Base-by-base conservation (phyloP, 2,113 vertebrate species). In the cattle (Bos taurus) region DNA sequence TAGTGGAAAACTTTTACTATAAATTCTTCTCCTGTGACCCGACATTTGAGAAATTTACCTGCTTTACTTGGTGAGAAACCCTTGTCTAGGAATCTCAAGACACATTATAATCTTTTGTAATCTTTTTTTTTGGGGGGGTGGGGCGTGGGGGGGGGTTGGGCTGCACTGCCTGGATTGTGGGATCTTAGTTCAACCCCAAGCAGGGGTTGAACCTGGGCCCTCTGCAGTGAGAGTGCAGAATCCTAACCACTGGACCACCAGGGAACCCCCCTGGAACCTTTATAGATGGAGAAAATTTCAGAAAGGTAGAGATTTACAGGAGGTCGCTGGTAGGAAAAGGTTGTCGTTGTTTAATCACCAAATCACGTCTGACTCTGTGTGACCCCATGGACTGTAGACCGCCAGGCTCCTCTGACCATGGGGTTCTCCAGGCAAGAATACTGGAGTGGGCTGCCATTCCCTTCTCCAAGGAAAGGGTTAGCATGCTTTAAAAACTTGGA, bases 111-210 rank as follows among this genome's bases (percentile, higher is more conserved):
- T 30, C 7, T 48, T 80, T 28, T 78, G 64, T 71, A 40, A 71
- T 40, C 67, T 43, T 46, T 78, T 30, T 48, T 5, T 10, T 46
- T 7, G 6, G 8, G 26, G 8, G 26, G n/a, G 17, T 9, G 33
- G 17, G n/a, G 67, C 0, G 0, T 11, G 64, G 64, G 17, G 17
- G 8, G 64, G 9, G 36, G 36, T 36, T 11, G 64, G 9, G 19
- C 67, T 6, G 5, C 28, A 12, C 78, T 19, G 78, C 28, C 28
- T 48, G 28, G 46, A 30, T 2, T 80, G 46, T 80, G 78, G 46
- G 78, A 30, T 80, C 77, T 80, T 80, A 50, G 78, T 50, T 50
- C 4, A 62, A 14, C 59, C 78, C 78, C 28, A 33, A 81, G 25
- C 48, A 50, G 48, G 78, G 78, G 16, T 50, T 80, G 46, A 80